These are phyloP conservation scores for Lepidochitona cinerea DNA, from an alignment of 2,888 invertebrate species.

Conservation along the genomic window DNA sequence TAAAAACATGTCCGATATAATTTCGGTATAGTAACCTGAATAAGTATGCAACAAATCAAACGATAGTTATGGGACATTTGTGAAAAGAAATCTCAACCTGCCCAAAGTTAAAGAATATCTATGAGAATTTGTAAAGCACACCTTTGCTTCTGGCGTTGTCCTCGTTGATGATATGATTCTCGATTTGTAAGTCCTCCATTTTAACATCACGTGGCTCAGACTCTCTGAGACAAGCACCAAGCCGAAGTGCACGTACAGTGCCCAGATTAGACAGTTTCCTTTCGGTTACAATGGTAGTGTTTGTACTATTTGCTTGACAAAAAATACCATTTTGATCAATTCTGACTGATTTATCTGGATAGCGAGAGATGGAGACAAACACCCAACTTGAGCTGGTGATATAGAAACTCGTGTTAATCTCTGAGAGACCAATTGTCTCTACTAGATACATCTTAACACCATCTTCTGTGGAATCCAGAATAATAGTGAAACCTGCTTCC, in stretches of 20 bases:
- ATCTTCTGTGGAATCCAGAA: neutral
- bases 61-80: no score
- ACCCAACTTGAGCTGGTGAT: constrained; percentile 16
- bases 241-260: neutral
- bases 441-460: neutral
- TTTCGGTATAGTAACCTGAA: no score
- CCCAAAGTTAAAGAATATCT: no score
- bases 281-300: neutral
- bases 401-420: neutral
- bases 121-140: no score
- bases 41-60: no score
- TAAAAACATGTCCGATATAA: no score
- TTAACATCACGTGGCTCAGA: neutral
- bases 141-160: neutral
- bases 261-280: neutral
- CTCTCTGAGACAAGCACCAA: constrained; percentile 9
- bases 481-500: constrained; percentile 3
- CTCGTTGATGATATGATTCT: neutral
- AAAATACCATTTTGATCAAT: neutral
- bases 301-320: neutral
- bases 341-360: constrained; percentile 3
- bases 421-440: neutral
- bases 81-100: no score
- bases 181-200: constrained; percentile 6
- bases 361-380: constrained; percentile 9